These are phyloP conservation scores for Hypocryptadius cinnamomeus DNA, from an alignment of 2,113 vertebrate species.

Conservation along the genomic window DNA sequence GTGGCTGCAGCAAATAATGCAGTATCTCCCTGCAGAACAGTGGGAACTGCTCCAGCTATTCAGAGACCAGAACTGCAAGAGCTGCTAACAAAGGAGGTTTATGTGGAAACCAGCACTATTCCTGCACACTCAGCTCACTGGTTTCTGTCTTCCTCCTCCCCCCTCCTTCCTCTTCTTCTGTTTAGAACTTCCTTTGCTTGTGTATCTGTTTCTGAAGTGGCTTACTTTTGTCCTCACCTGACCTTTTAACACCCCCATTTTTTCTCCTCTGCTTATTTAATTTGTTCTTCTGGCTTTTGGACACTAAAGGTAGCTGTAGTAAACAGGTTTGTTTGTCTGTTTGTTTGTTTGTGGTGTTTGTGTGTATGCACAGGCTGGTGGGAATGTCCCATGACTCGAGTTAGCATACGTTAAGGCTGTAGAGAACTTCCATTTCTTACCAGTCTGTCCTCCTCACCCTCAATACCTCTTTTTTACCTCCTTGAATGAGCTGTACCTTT, in stretches of 20 bases:
- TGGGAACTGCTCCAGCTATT: constrained; percentile 44
- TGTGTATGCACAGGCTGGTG: neutral
- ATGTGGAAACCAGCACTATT: constrained; percentile 3
- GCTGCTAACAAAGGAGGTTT: constrained; percentile 4
- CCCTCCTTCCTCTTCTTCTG: neutral
- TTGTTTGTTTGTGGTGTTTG: neutral
- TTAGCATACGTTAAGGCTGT: neutral
- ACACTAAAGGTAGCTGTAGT: neutral
- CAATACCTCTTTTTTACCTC: neutral
- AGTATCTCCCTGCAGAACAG: neutral
- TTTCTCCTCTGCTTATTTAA: neutral
- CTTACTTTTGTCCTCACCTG: neutral
- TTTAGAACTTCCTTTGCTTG: constrained; percentile 7
- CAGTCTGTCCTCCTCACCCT: neutral
- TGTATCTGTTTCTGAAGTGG: neutral
- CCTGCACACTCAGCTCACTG: neutral
- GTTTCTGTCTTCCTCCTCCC: neutral
- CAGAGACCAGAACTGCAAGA: constrained; percentile 13
- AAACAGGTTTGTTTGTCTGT: neutral
- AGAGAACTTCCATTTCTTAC: neutral
- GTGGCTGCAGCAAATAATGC: constrained; percentile 30
- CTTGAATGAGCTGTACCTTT: neutral
- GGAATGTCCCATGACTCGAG: neutral
- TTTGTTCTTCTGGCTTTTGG: neutral
- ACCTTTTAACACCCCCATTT: neutral